Base-by-base conservation (phyloP, 2,888 invertebrate species). In the Acronicta leporina region DNA sequence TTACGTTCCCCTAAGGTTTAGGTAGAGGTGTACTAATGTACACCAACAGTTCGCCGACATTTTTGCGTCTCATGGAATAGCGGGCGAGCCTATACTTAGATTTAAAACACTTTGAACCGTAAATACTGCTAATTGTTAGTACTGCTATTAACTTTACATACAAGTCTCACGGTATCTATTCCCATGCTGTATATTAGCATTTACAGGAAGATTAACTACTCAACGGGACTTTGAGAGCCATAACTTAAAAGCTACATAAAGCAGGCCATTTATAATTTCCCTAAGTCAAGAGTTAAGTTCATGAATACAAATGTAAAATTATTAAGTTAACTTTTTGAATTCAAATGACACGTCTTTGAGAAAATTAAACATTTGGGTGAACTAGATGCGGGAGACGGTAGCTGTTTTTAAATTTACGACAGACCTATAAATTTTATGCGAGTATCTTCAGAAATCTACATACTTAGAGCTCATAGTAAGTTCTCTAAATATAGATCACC, bases 251-350 rank as follows among this genome's bases (percentile, higher is more conserved):
- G 27, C 33, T 55, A 51, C 45, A 15, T 62, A 59, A 71, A 71
- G 51, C 63, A 72, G 59, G 48, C 68, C 42, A 55, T 76, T 71
- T 70, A 66, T 54, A 71, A 68, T 71, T 71, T 68, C 16, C 16
- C 35, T 48, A 51, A 63, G 56, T 44, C 48, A 47, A 41, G 16
- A 62, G 57, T 40, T 25, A 41, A 40, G 25, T 47, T 30, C 33
- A 10, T 13, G 78, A 75, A 77, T 78, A 78, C 67, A 49, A 76
- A 77, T 75, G 42, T n/a, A 16, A 60, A 57, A 27, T 71, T 55
- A 67, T 55, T 51, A 64, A n/a, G 40, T 48, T 9, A 9, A 42
- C 42, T 66, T 56, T 72, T 47, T 42, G 65, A 56, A 75, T 75
- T 30, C 45, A 50, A 68, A 63, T 9, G 25, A 6, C 15, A 42